Conservation (phyloP, 2,797 vertebrate species). For the Lacerta agilis region DNA sequence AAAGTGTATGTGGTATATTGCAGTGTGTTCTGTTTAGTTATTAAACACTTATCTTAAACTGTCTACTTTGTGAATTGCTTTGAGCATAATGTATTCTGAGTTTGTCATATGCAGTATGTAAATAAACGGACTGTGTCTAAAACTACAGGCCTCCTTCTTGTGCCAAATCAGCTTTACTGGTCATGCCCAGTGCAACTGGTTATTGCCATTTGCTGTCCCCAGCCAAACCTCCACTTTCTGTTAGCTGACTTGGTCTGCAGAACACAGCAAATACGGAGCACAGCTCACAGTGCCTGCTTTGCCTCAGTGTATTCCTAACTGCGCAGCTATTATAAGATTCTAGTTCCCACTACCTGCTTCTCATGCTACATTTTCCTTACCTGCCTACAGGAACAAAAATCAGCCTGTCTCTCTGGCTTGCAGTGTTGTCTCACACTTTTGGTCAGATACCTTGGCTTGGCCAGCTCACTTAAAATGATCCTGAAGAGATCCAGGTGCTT, state of each 20-base stretch:
- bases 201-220: background rate
- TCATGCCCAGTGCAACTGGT: background rate
- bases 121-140: background rate
- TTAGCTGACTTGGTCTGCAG: background rate
- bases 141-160: too few species aligned
- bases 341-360: background rate
- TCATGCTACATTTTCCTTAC: background rate
- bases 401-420: background rate
- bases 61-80: background rate
- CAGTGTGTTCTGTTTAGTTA: too few species aligned
- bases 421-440: background rate
- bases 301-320: background rate
- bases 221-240: background rate
- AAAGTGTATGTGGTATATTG: background rate
- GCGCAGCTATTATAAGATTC: background rate
- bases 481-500: background rate
- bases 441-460: background rate
- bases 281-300: background rate
- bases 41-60: background rate
- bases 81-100: background rate
- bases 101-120: background rate
- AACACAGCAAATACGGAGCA: background rate
- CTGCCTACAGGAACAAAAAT: background rate
- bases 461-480: background rate
- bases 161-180: too few species aligned